Base-by-base conservation (phyloP, 1,140 invertebrate genomes). In the Bilobella aurantiaca region DNA sequence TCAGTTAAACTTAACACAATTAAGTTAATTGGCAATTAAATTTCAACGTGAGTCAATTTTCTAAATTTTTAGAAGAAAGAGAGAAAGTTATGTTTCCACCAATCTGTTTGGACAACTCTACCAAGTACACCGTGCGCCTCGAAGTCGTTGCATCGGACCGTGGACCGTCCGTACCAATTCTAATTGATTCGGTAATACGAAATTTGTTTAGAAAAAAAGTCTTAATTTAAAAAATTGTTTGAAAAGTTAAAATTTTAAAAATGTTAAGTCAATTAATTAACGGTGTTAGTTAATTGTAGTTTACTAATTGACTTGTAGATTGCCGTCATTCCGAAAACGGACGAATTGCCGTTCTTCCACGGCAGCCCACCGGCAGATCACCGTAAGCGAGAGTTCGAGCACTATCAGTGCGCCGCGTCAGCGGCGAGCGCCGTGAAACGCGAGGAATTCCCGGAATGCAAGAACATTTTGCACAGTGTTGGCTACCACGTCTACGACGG, bases 21-120 rank as follows among this genome's bases (percentile, higher is more conserved):
- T n/a, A n/a, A n/a, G n/a, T n/a, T n/a, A n/a, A n/a, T n/a, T n/a
- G n/a, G n/a, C n/a, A n/a, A n/a, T n/a, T n/a, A n/a, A n/a, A n/a
- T n/a, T n/a, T n/a, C n/a, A n/a, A n/a, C n/a, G n/a, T n/a, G n/a
- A n/a, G n/a, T 16, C n/a, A 32, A 63, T 49, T 49, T 47, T 28
- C 18, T 30, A 18, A 25, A 3, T 60, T 74, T 76, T 56, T 73
- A 84, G 87, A 85, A 73, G 79, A 83, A 32, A 80, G 86, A n/a
- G 87, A 87, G 76, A 83, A 85, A 14, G 76, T 86, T n/a, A 85
- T 89, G 0, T 77, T 81, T 66, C 87, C 88, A 3, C 79, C 91
- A 1, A 79, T 91, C 29, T 99, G 96, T 75, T 78, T 99, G 57
- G 96, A 99, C 81, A 84, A 86, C 42, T 87, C 86, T 1, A 90